Conservation (phyloP, 2,888 invertebrate species). For the Gisinianus flammeolus region DNA sequence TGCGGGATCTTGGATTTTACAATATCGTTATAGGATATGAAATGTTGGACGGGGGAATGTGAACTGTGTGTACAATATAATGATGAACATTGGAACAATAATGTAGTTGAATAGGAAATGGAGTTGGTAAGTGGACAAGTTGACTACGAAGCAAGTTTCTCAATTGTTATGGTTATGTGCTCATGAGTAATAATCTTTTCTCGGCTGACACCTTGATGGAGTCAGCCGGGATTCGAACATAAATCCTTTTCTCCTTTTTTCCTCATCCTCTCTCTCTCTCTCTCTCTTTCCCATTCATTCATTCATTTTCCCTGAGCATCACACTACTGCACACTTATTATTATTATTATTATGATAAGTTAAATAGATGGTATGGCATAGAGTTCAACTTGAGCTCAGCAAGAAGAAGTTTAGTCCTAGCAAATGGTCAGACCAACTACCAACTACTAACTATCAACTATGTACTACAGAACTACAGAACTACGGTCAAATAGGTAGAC, state of each 20-base stretch:
- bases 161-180: constrained; percentile 33
- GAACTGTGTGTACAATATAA: too few relatives aligned
- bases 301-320: constrained; percentile 1
- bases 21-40: too few relatives aligned
- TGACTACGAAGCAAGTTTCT: constrained; percentile 1
- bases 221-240: constrained; percentile 39
- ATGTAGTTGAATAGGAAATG: constrained; percentile 8
- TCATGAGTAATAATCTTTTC: constrained; percentile 39
- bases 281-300: background rate
- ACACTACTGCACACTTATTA: too few relatives aligned
- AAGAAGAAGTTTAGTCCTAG: too few relatives aligned
- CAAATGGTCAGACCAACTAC: too few relatives aligned
- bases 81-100: too few relatives aligned
- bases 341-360: background rate
- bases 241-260: constrained; percentile 34
- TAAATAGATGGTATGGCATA: background rate
- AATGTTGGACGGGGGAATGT: too few relatives aligned
- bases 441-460: constrained; percentile 8
- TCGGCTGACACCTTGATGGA: constrained; percentile 41
- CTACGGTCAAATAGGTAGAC: background rate
- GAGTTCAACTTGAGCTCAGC: background rate
- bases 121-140: constrained; percentile 15
- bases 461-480: background rate
- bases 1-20: too few relatives aligned
- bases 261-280: constrained; percentile 8